Evolutionary conservation across 2,888 invertebrate species (phyloP).

Genomic region (Neoitamus cyanurus): DNA sequence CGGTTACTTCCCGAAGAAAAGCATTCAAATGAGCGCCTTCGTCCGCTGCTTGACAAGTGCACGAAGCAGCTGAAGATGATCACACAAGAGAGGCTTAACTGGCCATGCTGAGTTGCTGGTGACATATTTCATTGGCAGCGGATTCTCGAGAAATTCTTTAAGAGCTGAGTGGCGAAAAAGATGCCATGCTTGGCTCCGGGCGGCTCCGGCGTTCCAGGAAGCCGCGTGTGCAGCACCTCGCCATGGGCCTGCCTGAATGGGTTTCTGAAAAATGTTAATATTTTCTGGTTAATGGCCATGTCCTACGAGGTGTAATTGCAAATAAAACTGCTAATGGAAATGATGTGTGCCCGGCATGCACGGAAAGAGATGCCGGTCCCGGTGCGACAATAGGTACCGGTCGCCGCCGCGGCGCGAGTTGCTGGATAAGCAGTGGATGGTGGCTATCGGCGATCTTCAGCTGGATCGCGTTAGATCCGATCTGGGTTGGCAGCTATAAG

Average conservation of each 20-base stretch:
- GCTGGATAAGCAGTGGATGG: background rate
- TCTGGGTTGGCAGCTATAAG: background rate
- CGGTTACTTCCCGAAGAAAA: constrained; percentile 16
- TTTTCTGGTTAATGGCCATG: constrained; percentile 23
- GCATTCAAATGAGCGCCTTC: constrained; percentile 28
- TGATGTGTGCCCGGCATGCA: constrained; percentile 8
- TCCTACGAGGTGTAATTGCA: constrained; percentile 28
- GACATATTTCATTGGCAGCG: constrained; percentile 25
- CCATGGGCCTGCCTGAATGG: background rate
- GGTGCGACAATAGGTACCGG: background rate
- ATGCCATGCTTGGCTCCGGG: background rate
- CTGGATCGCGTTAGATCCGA: background rate
- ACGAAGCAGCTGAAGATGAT: constrained; percentile 26
- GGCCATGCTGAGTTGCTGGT: background rate
- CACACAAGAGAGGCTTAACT: background rate
- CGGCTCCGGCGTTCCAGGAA: constrained; percentile 7
- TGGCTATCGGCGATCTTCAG: background rate
- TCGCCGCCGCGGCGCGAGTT: background rate
- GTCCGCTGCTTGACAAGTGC: constrained; percentile 18
- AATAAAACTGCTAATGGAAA: constrained; percentile 26
- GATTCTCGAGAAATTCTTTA: constrained; percentile 24
- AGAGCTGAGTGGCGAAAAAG: background rate
- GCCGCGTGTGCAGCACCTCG: constrained; percentile 26
- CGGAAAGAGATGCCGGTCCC: background rate
- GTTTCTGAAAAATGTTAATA: constrained; percentile 28